Evolutionary conservation across 2,113 vertebrate genomes (phyloP).

Genomic region (Centropus bengalensis): DNA sequence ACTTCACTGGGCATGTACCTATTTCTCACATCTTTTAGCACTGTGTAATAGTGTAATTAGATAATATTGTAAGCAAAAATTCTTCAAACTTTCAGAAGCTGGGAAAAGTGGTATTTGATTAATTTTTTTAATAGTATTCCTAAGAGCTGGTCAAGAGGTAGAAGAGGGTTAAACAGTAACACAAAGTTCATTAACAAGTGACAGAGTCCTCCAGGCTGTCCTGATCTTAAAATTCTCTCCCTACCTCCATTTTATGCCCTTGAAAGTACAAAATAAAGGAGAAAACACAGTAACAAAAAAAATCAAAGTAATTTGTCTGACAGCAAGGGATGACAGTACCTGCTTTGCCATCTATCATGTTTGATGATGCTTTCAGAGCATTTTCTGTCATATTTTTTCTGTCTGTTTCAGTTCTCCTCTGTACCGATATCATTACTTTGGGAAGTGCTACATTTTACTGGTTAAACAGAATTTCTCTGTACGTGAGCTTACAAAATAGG

Average conservation of each 20-base stretch:
- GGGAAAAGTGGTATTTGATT: not conserved
- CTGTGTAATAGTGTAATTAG: too few species aligned
- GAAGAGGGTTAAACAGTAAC: not conserved
- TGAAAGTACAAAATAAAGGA: not conserved
- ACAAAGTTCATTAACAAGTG: not conserved
- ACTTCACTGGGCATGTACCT: not conserved
- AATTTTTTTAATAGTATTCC: not conserved
- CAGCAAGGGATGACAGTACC: not conserved
- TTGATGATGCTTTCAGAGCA: not conserved
- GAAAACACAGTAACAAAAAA: not conserved
- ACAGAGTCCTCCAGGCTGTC: not conserved
- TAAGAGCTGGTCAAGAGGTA: not conserved
- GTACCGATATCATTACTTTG: not conserved
- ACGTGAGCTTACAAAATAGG: not conserved
- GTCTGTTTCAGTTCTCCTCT: not conserved
- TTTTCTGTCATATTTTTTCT: not conserved
- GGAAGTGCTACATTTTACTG: not conserved
- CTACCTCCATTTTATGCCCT: not conserved
- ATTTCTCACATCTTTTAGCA: not conserved
- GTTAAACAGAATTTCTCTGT: not conserved
- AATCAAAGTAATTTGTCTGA: not conserved
- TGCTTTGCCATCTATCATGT: not conserved
- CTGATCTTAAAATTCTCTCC: accelerated
- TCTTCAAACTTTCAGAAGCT: not conserved
- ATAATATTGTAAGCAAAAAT: not conserved